Evolutionary conservation across 2,113 vertebrate genomes (phyloP).

Genomic region (Phrynocephalus versicolor): DNA sequence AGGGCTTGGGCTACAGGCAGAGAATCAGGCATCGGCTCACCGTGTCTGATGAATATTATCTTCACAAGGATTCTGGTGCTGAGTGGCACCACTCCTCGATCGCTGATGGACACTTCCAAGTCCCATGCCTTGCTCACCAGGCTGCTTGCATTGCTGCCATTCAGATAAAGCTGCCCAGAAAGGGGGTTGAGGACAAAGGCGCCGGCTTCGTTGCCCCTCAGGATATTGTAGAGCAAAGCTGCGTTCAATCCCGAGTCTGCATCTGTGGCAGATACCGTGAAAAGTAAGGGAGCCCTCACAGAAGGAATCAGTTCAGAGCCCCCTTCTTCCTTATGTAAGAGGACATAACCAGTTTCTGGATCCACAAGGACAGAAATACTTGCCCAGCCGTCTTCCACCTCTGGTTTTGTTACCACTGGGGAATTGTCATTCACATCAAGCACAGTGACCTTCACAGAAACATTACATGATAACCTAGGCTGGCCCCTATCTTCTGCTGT

Average conservation of each 20-base stretch:
- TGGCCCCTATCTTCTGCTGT: conserved; percentile 84
- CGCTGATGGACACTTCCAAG: conserved; percentile 79
- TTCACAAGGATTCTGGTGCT: conserved; percentile 72
- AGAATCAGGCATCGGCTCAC: conserved; percentile 82
- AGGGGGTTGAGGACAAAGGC: conserved; percentile 81
- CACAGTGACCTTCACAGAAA: conserved; percentile 79
- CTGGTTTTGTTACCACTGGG: conserved; percentile 80
- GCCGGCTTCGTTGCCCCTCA: conserved; percentile 57
- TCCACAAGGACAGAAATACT: conserved; percentile 81
- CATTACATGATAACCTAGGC: conserved; percentile 79
- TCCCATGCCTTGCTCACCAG: conserved; percentile 80
- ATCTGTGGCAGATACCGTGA: conserved; percentile 81
- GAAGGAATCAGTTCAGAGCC: fast-evolving
- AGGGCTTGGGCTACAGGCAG: conserved; percentile 70
- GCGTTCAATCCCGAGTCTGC: conserved; percentile 84
- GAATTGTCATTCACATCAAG: conserved; percentile 88
- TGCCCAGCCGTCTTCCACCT: conserved; percentile 76
- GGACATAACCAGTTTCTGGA: conserved; percentile 74
- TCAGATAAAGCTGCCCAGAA: conserved; percentile 85
- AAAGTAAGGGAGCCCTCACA: conserved; percentile 43
- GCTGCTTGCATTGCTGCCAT: conserved; percentile 84
- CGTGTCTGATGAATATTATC: conserved; percentile 82
- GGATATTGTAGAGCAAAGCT: conserved; percentile 79
- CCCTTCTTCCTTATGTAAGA: conserved; percentile 47
- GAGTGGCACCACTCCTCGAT: conserved; percentile 78